Conservation (phyloP, 2,888 invertebrate species). For the Notodonta ziczac region DNA sequence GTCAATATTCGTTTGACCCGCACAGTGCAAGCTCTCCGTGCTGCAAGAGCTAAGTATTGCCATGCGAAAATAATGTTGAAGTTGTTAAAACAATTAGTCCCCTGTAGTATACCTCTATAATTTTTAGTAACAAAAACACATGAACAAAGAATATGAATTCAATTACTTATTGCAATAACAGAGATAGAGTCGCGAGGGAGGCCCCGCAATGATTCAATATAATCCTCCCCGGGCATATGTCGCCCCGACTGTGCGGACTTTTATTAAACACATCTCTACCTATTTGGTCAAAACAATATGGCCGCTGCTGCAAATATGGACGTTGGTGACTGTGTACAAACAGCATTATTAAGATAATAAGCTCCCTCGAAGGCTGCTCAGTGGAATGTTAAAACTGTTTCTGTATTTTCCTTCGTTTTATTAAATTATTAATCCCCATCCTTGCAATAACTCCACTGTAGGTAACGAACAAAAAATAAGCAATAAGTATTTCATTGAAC, state of each 20-base stretch:
- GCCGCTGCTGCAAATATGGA: slow-evolving; percentile 37
- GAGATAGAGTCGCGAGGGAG: slow-evolving; percentile 50
- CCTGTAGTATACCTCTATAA: no score
- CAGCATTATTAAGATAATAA: slow-evolving; percentile 26
- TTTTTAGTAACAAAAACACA: slow-evolving; percentile 11
- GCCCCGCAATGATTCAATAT: slow-evolving; percentile 71
- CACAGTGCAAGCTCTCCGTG: no score
- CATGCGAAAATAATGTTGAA: no score
- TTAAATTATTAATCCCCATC: background rate
- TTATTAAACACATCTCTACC: slow-evolving; percentile 66
- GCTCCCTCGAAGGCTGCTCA: background rate
- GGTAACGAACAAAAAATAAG: slow-evolving; percentile 14
- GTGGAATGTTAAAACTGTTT: slow-evolving; percentile 1
- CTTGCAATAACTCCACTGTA: slow-evolving; percentile 17
- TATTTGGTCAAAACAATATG: slow-evolving; percentile 62
- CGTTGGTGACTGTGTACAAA: slow-evolving; percentile 31
- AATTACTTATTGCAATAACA: slow-evolving; percentile 49
- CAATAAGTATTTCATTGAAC: slow-evolving; percentile 14
- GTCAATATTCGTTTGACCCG: no score
- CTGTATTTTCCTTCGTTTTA: background rate
- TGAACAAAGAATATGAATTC: slow-evolving; percentile 35
- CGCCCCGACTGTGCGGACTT: slow-evolving; percentile 60
- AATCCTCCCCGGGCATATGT: slow-evolving; percentile 73
- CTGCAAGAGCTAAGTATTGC: no score
- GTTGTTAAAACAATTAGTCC: no score